Base-by-base conservation (phyloP, 2,888 invertebrate species). In the Erebia aethiops region DNA sequence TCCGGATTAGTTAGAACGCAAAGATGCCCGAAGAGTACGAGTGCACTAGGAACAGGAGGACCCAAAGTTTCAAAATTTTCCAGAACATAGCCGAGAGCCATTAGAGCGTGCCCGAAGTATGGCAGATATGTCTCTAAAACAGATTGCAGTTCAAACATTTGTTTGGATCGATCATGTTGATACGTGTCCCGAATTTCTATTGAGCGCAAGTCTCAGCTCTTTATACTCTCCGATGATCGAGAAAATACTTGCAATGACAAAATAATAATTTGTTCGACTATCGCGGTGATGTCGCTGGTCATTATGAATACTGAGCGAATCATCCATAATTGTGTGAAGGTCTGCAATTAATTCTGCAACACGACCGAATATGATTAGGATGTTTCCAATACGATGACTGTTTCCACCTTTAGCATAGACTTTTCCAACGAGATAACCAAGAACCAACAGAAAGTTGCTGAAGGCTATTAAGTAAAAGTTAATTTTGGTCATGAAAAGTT, bases 11-110 rank as follows among this genome's bases (percentile, higher is more conserved):
- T 77, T 5, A 92, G 80, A 0, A 88, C 86, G 18, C 82, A 86
- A 0, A 91, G 72, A 72, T 92, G 87, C 1, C 92, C 92, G 1
- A 89, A 46, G 41, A 92, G 78, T 4, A 92, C 88, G 18, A 91
- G 72, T 1, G 83, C 88, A 70, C 91, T 92, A 1, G 92, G 86
- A 1, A 87, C n/a, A 1, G 91, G 91, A 7, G 90, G 84, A 1
- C 78, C 76, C 0, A 86, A 69, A 69, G 74, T 76, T 16, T 84
- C 82, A 10, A 88, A 77, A 66, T 89, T 89, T 75, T 92, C 89
- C 49, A 90, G 70, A n/a, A 85, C 64, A 76, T 90, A 91, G n/a
- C 91, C 92, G 18, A 88, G 2, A 2, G 85, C 86, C 91, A 92
- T 90, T 51, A 92, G 64, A 49, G 78, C 73, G 70, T 91, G 89